phyloP scores from a whole-genome alignment of 2,797 vertebrate genomes.

The Adelosebastes latens region DNA sequence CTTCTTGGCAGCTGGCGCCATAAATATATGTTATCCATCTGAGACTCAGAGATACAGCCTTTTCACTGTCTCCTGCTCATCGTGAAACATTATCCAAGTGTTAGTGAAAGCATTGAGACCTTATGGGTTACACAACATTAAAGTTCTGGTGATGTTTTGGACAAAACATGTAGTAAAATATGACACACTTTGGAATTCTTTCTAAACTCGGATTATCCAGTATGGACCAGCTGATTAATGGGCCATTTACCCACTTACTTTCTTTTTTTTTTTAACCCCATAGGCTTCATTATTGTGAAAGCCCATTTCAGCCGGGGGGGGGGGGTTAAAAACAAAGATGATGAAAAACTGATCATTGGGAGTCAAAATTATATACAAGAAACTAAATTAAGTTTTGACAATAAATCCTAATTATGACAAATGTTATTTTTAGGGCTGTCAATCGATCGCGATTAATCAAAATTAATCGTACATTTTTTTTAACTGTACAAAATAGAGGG shows the following conservation, averaged over 20 bases:
- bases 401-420: background rate
- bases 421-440: background rate
- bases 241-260: background rate
- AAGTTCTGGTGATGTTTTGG: background rate
- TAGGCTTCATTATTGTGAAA: background rate
- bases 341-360: background rate
- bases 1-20: constrained; percentile 51
- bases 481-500: no score
- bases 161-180: background rate
- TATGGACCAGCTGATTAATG: background rate
- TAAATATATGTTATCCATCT: no score
- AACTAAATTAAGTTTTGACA: background rate
- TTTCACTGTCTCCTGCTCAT: no score
- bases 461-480: no score
- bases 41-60: background rate
- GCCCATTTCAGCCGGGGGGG: background rate
- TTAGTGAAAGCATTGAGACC: background rate
- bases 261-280: no score
- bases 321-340: no score
- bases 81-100: background rate
- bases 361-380: background rate
- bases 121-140: background rate
- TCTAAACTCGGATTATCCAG: no score
- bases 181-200: background rate
- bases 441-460: no score